Evolutionary conservation across 2,888 invertebrate species (phyloP).

Genomic region (Ormyrus labotus): DNA sequence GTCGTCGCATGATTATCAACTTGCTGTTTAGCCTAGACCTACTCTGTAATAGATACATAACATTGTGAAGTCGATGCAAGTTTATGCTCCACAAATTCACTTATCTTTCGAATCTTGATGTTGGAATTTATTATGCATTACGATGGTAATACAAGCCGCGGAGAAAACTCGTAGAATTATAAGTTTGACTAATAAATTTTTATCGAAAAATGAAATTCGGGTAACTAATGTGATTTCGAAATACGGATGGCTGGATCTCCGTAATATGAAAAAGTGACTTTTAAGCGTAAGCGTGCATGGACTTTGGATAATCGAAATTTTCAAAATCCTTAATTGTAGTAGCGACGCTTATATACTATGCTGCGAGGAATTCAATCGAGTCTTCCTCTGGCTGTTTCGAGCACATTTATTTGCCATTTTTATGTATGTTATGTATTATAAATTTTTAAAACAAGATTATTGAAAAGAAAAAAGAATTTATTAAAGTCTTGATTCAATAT

Average conservation of each 20-base stretch:
- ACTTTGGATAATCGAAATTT: conserved; percentile 49
- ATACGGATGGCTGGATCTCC: too few relatives aligned
- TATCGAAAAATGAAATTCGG: too few relatives aligned
- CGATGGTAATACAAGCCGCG: not conserved
- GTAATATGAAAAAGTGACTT: not conserved
- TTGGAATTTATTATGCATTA: not conserved
- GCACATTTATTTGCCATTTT: conserved; percentile 54
- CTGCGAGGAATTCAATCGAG: conserved; percentile 48
- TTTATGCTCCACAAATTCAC: conserved; percentile 45
- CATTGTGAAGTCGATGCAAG: conserved; percentile 55
- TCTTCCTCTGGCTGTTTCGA: conserved; percentile 54
- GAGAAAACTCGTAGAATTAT: too few relatives aligned
- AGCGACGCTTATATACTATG: conserved; percentile 43
- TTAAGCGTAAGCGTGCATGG: conserved; percentile 51
- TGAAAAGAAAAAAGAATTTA: conserved; percentile 41
- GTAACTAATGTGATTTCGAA: too few relatives aligned
- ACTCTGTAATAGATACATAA: conserved; percentile 52
- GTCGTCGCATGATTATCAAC: conserved; percentile 50
- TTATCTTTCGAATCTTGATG: conserved; percentile 9
- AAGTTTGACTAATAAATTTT: too few relatives aligned
- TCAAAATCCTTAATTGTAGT: conserved; percentile 43
- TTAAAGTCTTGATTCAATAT: conserved; percentile 45
- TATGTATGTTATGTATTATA: conserved; percentile 55
- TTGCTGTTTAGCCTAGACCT: conserved; percentile 55
- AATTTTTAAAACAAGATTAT: conserved; percentile 50